Evolutionary conservation across 2,888 invertebrate species (phyloP).

Genomic region (Gastrophysa polygoni): DNA sequence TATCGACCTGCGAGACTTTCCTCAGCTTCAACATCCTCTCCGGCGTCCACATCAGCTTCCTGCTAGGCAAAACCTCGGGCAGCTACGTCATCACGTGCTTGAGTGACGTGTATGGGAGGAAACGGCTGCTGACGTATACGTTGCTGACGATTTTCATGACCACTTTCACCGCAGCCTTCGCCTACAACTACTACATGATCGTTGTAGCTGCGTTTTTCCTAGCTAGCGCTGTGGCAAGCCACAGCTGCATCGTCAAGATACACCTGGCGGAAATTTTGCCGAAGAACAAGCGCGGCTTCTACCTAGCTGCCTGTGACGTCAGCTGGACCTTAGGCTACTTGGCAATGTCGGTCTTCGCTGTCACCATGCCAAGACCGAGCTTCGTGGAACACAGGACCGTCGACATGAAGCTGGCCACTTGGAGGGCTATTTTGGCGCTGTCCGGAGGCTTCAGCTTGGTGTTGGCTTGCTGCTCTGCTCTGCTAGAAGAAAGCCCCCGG

Average conservation of each 20-base stretch:
- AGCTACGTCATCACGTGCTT: constrained; percentile 51
- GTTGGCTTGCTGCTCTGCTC: constrained; percentile 54
- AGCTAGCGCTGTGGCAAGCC: constrained; percentile 53
- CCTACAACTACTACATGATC: constrained; percentile 52
- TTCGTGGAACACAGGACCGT: constrained; percentile 33
- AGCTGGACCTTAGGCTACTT: constrained; percentile 55
- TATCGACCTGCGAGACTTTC: constrained; percentile 46
- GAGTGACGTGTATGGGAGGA: constrained; percentile 57
- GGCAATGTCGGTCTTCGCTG: constrained; percentile 40
- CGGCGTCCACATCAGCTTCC: constrained; percentile 41
- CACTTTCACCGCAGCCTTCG: constrained; percentile 54
- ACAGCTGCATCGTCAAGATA: constrained; percentile 51
- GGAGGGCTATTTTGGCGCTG: constrained; percentile 57
- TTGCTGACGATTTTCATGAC: constrained; percentile 54
- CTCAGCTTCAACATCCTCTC: constrained; percentile 32
- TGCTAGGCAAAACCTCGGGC: constrained; percentile 53
- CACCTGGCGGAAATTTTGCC: constrained; percentile 57
- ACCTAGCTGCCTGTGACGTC: constrained; percentile 52
- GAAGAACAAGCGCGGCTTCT: constrained; percentile 52
- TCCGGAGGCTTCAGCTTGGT: constrained; percentile 54
- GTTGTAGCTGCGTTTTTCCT: constrained; percentile 54
- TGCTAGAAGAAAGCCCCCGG: constrained; percentile 58
- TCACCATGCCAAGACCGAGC: constrained; percentile 33
- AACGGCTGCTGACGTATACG: constrained; percentile 50
- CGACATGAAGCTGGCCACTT: constrained; percentile 53